phyloP scores from a whole-genome alignment of 2,888 invertebrate species.

The Agriopis leucophaearia region DNA sequence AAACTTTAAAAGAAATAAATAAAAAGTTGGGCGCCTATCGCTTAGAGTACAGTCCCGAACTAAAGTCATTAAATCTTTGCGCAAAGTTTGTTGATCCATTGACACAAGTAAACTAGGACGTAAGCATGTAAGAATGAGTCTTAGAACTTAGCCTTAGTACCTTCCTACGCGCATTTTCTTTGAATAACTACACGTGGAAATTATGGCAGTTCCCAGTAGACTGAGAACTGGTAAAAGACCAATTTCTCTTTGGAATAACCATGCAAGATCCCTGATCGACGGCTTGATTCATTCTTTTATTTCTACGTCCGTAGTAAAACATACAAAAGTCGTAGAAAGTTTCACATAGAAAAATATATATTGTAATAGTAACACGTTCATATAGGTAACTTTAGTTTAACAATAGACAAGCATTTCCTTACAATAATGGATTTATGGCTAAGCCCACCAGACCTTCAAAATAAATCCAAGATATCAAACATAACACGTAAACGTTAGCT shows the following conservation, averaged over 20 bases:
- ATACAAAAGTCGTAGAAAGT: constrained; percentile 74
- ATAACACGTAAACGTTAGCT: too few relatives aligned
- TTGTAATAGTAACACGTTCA: constrained; percentile 67
- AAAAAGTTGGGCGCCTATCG: constrained; percentile 40
- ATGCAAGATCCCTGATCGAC: too few relatives aligned
- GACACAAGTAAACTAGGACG: constrained; percentile 49
- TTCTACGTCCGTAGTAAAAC: constrained; percentile 2
- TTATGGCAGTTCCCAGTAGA: too few relatives aligned
- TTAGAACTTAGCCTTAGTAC: not conserved
- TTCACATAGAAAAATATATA: constrained; percentile 80
- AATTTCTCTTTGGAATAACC: too few relatives aligned
- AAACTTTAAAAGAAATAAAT: constrained; percentile 43
- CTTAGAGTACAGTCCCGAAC: constrained; percentile 37
- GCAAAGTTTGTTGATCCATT: constrained; percentile 43
- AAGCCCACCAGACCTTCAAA: constrained; percentile 20
- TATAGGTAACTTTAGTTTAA: constrained; percentile 18
- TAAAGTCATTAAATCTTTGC: constrained; percentile 36
- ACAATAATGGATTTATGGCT: constrained; percentile 18
- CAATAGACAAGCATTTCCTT: constrained; percentile 18
- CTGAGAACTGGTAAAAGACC: too few relatives aligned
- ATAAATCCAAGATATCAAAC: too few relatives aligned
- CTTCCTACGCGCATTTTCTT: not conserved
- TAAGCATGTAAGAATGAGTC: constrained; percentile 47
- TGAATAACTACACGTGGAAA: too few relatives aligned
- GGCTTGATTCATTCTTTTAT: constrained; percentile 39